These are phyloP conservation scores for Andrena fulva DNA, from an alignment of 2,888 invertebrate genomes.

Conservation along the genomic window DNA sequence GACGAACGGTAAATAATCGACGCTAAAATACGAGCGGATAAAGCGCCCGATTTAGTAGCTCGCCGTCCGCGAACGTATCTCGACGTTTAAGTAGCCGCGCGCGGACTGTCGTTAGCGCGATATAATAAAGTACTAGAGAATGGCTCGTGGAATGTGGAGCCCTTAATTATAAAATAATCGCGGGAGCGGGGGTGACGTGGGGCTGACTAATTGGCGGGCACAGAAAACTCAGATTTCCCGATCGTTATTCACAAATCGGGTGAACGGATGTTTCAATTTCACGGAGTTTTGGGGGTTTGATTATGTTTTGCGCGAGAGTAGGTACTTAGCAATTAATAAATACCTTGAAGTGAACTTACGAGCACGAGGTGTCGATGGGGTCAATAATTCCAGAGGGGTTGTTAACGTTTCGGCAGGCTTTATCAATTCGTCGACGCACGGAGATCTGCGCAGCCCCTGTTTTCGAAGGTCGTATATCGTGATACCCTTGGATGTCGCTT, in stretches of 20 bases:
- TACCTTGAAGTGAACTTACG: constrained; percentile 5
- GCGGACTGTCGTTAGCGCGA: background rate
- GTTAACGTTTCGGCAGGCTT: background rate
- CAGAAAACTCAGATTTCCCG: background rate
- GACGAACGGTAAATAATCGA: constrained; percentile 13
- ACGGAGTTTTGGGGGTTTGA: too few species aligned
- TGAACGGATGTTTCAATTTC: background rate
- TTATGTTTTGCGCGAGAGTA: background rate
- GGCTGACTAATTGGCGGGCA: background rate
- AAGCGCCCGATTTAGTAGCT: constrained; percentile 23
- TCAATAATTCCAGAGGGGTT: background rate
- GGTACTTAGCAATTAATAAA: background rate
- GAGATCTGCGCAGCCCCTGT: constrained; percentile 38
- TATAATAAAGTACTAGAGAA: background rate
- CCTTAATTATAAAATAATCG: constrained; percentile 34
- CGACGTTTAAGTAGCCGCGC: background rate
- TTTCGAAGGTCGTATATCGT: constrained; percentile 64
- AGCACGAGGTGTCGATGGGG: background rate
- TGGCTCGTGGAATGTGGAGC: background rate
- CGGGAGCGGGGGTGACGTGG: background rate
- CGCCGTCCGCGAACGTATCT: constrained; percentile 11
- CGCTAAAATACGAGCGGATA: constrained; percentile 16
- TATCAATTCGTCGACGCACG: constrained; percentile 5
- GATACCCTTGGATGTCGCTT: constrained; percentile 28
- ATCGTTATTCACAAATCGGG: background rate